A percentile compares a stretch with the other conserved stretches of the same genome.
These are phyloP conservation scores for Rhabdomys pumilio DNA, from an alignment of 2,797 vertebrate species.

Conservation along the genomic window DNA sequence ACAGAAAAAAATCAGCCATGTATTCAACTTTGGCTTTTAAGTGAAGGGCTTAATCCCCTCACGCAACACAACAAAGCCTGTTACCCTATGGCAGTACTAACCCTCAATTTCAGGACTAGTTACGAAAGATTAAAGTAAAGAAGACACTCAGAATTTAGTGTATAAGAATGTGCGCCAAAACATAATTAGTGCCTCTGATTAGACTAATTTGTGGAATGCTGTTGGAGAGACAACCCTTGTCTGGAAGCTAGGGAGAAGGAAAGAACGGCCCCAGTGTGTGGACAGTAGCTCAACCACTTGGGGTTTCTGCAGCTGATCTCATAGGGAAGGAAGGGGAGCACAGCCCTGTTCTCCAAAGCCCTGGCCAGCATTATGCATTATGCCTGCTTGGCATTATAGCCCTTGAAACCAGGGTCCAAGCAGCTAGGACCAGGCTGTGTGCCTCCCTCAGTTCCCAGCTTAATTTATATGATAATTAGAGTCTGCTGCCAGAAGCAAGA, in stretches of 20 bases:
- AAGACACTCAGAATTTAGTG: conserved; percentile 87
- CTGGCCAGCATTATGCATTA: conserved; percentile 62
- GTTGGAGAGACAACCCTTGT: conserved; percentile 81
- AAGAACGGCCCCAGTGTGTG: conserved; percentile 88
- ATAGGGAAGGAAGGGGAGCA: conserved; percentile 85
- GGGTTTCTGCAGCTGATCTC: conserved; percentile 88
- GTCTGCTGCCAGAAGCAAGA: conserved; percentile 87
- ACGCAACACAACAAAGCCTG: conserved; percentile 85
- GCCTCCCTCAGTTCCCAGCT: conserved; percentile 88
- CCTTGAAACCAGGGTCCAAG: conserved; percentile 85
- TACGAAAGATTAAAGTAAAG: conserved; percentile 88
- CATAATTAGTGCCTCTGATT: conserved; percentile 89
- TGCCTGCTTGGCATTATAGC: conserved; percentile 86
- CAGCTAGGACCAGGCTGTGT: conserved; percentile 85
- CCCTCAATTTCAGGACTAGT: conserved; percentile 87
- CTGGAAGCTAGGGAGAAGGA: neutral
- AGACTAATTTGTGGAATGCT: conserved; percentile 88
- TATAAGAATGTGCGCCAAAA: conserved; percentile 86
- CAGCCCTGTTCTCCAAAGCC: conserved; percentile 78
- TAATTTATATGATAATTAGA: conserved; percentile 92
- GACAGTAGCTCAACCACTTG: conserved; percentile 88
- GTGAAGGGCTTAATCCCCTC: conserved; percentile 85
- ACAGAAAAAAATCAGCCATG: conserved; percentile 60
- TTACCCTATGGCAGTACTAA: conserved; percentile 84
- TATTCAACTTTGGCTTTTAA: conserved; percentile 76